Conservation (phyloP, 2,888 invertebrate genomes). For the Azorinus chamasolen region DNA sequence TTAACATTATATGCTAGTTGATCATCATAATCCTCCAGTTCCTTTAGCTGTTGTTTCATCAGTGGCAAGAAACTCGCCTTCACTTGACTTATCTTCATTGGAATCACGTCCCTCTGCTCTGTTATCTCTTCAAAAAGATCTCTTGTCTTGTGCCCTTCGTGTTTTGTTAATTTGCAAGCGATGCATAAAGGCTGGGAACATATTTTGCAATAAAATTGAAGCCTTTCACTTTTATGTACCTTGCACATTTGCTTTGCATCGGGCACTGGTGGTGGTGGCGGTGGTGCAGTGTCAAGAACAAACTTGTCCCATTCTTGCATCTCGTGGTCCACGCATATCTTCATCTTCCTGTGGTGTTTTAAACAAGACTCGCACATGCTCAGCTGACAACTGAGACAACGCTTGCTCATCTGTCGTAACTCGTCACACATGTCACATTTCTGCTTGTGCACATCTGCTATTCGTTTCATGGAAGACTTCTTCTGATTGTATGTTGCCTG, state of each 20-base stretch:
- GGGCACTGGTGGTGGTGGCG: constrained; percentile 28
- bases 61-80: constrained; percentile 55
- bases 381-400: constrained; percentile 54
- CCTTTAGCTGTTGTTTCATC: constrained; percentile 56
- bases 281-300: constrained; percentile 3
- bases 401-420: constrained; percentile 31
- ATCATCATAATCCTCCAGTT: constrained; percentile 50
- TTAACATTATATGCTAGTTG: constrained; percentile 51
- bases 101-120: constrained; percentile 54
- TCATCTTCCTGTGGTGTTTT: constrained; percentile 60
- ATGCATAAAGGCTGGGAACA: constrained; percentile 55
- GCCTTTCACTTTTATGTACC: constrained; percentile 48
- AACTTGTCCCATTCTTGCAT: constrained; percentile 44
- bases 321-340: constrained; percentile 50
- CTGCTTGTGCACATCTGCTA: constrained; percentile 7
- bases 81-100: constrained; percentile 55
- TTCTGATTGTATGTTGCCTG: not conserved
- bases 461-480: not conserved
- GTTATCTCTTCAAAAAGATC: constrained; percentile 56
- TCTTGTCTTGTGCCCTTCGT: constrained; percentile 61
- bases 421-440: constrained; percentile 65
- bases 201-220: constrained; percentile 60
- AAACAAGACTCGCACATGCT: constrained; percentile 56
- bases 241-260: constrained; percentile 36
- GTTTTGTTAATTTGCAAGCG: constrained; percentile 63